Conservation (phyloP, 2,888 invertebrate species). For the Copidosoma aretas region DNA sequence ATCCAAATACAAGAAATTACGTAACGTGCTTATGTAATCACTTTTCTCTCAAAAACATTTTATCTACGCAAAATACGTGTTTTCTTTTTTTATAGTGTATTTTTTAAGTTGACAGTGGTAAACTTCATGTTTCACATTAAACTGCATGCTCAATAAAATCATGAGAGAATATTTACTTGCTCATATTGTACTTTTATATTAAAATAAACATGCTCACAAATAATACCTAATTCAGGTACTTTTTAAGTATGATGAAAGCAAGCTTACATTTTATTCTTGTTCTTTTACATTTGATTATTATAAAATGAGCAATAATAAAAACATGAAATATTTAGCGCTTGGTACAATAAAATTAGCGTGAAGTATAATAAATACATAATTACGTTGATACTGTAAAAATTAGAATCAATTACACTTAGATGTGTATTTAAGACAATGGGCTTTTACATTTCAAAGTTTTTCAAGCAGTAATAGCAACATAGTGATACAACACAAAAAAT, state of each 20-base stretch:
- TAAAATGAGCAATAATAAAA: background rate
- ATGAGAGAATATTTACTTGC: too few relatives aligned
- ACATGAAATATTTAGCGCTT: too few relatives aligned
- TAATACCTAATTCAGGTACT: too few relatives aligned
- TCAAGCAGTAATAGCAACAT: constrained; percentile 28
- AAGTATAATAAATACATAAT: background rate
- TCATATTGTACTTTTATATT: too few relatives aligned
- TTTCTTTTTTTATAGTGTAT: background rate
- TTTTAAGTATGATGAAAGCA: constrained; percentile 1
- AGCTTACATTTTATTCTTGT: background rate
- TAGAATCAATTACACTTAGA: constrained; percentile 37
- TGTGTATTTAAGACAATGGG: constrained; percentile 33
- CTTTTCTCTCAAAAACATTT: too few relatives aligned
- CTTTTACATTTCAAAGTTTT: constrained; percentile 36
- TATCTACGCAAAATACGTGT: background rate
- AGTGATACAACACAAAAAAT: constrained; percentile 28
- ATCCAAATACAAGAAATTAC: constrained; percentile 23
- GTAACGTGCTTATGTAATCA: constrained; percentile 21
- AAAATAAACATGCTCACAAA: too few relatives aligned
- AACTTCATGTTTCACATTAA: too few relatives aligned
- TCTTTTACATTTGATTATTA: background rate
- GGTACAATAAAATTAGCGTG: too few relatives aligned
- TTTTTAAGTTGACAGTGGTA: background rate
- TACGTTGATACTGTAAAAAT: constrained; percentile 31
- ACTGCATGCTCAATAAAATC: too few relatives aligned